A percentile compares a stretch with the other conserved stretches of the same genome.
phyloP scores from a whole-genome alignment of 2,113 vertebrate species.

The Agapornis roseicollis region DNA sequence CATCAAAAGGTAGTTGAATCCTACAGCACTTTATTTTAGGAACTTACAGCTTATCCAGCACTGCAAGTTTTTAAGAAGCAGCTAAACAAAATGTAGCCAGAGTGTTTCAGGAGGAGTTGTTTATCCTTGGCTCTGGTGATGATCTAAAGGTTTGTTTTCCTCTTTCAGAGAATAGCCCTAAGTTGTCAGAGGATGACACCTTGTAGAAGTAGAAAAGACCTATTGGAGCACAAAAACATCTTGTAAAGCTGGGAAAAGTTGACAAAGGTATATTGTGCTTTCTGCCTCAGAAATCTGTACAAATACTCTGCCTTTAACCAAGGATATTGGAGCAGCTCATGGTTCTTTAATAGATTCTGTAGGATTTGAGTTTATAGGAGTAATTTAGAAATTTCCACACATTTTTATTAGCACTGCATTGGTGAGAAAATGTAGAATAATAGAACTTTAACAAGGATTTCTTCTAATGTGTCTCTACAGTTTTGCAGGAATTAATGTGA shows the following conservation, averaged over 20 bases:
- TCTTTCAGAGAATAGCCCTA: neutral
- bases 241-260: neutral
- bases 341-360: neutral
- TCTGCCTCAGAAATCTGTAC: neutral
- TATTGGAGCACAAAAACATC: neutral
- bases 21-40: neutral
- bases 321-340: neutral
- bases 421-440: neutral
- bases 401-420: neutral
- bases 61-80: neutral
- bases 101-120: neutral
- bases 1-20: neutral
- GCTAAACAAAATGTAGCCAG: neutral
- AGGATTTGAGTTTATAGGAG: neutral
- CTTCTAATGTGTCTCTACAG: neutral
- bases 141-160: neutral
- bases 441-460: neutral
- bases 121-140: neutral
- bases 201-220: neutral
- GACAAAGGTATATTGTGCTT: neutral
- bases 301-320: neutral
- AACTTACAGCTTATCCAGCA: neutral
- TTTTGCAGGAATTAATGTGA: neutral
- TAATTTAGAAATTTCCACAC: neutral
- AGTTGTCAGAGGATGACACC: neutral